Conservation (phyloP, 2,888 invertebrate species). For the Phyto melanocephala region DNA sequence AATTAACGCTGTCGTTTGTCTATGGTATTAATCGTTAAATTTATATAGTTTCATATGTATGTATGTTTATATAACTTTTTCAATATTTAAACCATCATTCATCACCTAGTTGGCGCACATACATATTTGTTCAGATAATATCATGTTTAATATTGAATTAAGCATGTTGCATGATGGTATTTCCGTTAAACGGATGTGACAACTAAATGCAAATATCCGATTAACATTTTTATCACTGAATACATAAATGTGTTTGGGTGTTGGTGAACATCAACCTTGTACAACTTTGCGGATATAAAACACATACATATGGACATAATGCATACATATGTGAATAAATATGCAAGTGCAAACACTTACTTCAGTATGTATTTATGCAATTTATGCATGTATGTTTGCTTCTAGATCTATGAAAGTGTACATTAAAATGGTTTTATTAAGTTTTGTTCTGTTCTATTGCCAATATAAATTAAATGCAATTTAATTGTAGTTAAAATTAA, state of each 20-base stretch:
- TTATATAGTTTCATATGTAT: too few relatives aligned
- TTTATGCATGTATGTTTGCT: too few relatives aligned
- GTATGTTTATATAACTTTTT: too few relatives aligned
- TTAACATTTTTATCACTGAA: slow-evolving; percentile 15
- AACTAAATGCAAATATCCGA: slow-evolving; percentile 39
- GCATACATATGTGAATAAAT: neutral
- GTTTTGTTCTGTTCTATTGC: too few relatives aligned
- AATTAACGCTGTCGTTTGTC: too few relatives aligned
- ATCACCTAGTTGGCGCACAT: too few relatives aligned
- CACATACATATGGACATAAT: neutral
- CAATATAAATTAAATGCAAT: too few relatives aligned
- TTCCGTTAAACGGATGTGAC: slow-evolving; percentile 38
- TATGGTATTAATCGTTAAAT: neutral
- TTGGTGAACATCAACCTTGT: slow-evolving; percentile 18
- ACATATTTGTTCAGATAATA: too few relatives aligned
- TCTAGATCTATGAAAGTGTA: too few relatives aligned
- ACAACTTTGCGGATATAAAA: neutral
- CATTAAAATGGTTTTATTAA: too few relatives aligned
- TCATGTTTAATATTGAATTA: slow-evolving; percentile 26
- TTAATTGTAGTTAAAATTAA: too few relatives aligned
- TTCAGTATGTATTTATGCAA: too few relatives aligned
- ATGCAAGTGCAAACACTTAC: neutral
- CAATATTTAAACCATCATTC: neutral
- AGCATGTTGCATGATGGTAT: slow-evolving; percentile 8
- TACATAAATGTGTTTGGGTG: neutral